A percentile compares a stretch with the other conserved stretches of the same genome.
phyloP scores from a whole-genome alignment of 2,113 vertebrate species.

The Formicarius rufipectus region DNA sequence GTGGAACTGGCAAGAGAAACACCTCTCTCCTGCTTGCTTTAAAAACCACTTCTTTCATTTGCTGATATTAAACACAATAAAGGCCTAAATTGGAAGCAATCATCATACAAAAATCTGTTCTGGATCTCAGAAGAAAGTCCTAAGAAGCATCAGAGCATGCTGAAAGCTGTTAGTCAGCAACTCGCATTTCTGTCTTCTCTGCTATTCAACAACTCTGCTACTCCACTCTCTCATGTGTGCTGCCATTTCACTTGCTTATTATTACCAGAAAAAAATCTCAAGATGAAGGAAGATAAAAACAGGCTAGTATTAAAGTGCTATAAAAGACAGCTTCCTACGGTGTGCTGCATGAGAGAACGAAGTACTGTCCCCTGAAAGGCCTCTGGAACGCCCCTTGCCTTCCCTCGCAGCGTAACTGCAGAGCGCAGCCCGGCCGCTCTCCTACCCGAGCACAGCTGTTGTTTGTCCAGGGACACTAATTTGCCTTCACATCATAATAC shows the following conservation, averaged over 20 bases:
- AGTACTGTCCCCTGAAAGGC: neutral
- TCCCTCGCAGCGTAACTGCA: rapidly evolving
- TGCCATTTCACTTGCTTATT: neutral
- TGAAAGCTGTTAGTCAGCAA: neutral
- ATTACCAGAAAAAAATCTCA: neutral
- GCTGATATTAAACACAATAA: neutral
- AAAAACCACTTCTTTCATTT: neutral
- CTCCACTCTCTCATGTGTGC: no score
- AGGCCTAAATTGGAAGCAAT: neutral
- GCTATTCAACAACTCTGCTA: neutral
- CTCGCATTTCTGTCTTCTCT: neutral
- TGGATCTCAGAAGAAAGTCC: neutral
- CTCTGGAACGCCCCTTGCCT: rapidly evolving
- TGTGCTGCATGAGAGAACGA: neutral
- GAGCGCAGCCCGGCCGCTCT: no score
- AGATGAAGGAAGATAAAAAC: neutral
- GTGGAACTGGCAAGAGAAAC: neutral
- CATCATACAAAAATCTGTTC: neutral
- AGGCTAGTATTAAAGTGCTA: neutral
- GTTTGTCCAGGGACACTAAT: neutral
- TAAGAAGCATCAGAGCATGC: neutral
- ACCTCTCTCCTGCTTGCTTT: neutral
- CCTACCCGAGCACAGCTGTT: neutral
- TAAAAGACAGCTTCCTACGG: neutral
- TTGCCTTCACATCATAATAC: neutral